Evolutionary conservation across 2,888 invertebrate species (phyloP), one percentile per base, ranked within the genome.

Genomic region (Phengaris arion): DNA sequence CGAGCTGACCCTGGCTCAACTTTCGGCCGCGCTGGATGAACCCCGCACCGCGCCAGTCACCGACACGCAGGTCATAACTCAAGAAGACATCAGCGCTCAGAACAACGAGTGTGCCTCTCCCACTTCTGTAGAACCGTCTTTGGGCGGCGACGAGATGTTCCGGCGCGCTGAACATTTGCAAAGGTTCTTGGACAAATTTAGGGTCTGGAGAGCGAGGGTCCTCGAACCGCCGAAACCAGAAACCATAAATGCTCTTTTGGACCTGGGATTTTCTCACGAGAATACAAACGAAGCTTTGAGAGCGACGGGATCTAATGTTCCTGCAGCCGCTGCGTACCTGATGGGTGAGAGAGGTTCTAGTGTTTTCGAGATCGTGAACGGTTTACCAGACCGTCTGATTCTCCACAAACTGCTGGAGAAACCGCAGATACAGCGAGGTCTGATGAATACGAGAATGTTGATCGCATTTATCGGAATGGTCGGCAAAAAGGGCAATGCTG

Each of bases 401-500:
- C 78, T 93, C 51, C 88, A 91, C 76, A 88, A 89, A 4, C 79
- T 93, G 78, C 77, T 93, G 4, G 90, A 91, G 57, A 92, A 93
- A 70, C 92, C 93, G 0, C 92, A 91, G 79, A 92, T 93, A 1
- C 93, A 93, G 69, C 83, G 93, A 0, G 93, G 93, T 0, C 81
- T 93, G 9, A 74, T 93, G 10, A 93, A 93, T 59, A 93, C 93
- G 0, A 82, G 93, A 45, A 93, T 93, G 93, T 75, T 93, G 75
- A 88, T 89, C 0, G 93, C 93, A 0, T 93, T 93, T 69, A 92
- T 93, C 75, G 91, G 90, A 0, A 93, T 93, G 91, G 91, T 93
- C 0, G 92, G 92, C 0, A 90, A 91, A 79, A 87, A 88, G 0
- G 92, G 92, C 6, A 92, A 89, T 77, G 92, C 93, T 5, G 84